Percentiles rank a stretch among this genome's conserved stretches.
Conservation (phyloP, 2,888 invertebrate genomes). For the Trichopria drosophilae region DNA sequence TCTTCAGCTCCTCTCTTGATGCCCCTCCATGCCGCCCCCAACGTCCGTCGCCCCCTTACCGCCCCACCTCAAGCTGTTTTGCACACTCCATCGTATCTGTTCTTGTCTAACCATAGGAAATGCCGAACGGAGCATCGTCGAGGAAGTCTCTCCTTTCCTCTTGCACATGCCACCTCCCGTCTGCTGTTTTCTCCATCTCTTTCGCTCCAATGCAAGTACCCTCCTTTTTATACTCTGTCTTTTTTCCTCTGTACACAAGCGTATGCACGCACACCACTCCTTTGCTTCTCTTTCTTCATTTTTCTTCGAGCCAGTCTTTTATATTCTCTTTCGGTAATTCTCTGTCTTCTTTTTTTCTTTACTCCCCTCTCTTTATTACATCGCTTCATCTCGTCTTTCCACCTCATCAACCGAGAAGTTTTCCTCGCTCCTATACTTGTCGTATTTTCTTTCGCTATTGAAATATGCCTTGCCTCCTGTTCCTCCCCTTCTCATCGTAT, state of each 20-base stretch:
- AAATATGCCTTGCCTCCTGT: too few species aligned
- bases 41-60: conserved; percentile 1
- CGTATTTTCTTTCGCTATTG: too few species aligned
- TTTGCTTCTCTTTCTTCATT: background rate
- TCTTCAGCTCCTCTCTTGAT: too few species aligned
- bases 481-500: too few species aligned
- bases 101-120: conserved; percentile 16
- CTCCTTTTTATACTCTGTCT: too few species aligned
- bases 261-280: background rate
- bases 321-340: background rate
- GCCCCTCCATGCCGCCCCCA: too few species aligned
- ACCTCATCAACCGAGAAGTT: too few species aligned
- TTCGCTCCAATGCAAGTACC: conserved; percentile 1
- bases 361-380: too few species aligned
- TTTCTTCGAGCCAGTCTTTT: background rate
- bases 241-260: background rate
- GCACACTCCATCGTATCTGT: conserved; percentile 22
- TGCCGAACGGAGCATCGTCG: conserved; percentile 35
- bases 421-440: too few species aligned
- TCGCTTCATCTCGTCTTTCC: too few species aligned
- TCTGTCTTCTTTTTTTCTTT: conserved; percentile 11
- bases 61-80: conserved; percentile 23
- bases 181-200: conserved; percentile 9
- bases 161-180: conserved; percentile 32
- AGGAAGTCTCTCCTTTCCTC: conserved; percentile 34